These are phyloP conservation scores for Menura novaehollandiae DNA, from an alignment of 2,113 vertebrate species.

Conservation along the genomic window DNA sequence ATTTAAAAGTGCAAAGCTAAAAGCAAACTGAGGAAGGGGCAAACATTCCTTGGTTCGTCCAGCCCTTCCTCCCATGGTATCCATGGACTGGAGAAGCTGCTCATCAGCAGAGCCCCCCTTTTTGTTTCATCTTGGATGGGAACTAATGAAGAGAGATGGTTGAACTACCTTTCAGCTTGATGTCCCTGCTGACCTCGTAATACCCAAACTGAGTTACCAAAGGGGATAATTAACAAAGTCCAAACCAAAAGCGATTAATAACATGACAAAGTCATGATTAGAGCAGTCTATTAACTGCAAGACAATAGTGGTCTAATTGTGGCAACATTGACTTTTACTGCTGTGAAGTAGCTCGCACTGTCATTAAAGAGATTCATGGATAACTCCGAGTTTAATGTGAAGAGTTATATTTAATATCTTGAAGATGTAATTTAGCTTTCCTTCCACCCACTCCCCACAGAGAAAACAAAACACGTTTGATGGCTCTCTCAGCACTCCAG, in stretches of 20 bases:
- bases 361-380: constrained; percentile 61
- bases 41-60: background rate
- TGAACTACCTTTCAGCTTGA: constrained; percentile 25
- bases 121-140: background rate
- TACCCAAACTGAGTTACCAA: constrained; percentile 45
- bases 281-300: constrained; percentile 38
- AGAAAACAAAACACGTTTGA: background rate
- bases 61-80: background rate
- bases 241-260: constrained; percentile 70
- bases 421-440: constrained; percentile 37
- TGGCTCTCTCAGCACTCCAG: background rate
- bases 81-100: rapidly evolving
- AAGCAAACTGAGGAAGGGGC: background rate
- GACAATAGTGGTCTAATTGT: constrained; percentile 68
- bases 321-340: constrained; percentile 50
- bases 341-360: constrained; percentile 13
- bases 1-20: background rate
- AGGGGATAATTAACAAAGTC: constrained; percentile 72
- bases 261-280: constrained; percentile 61
- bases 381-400: constrained; percentile 17
- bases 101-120: background rate
- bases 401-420: constrained; percentile 36
- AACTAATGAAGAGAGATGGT: constrained; percentile 50
- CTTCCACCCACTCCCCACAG: background rate
- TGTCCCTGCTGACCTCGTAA: constrained; percentile 15